Conservation (phyloP, 2,888 invertebrate genomes). For the Sphecodes monilicornis region DNA sequence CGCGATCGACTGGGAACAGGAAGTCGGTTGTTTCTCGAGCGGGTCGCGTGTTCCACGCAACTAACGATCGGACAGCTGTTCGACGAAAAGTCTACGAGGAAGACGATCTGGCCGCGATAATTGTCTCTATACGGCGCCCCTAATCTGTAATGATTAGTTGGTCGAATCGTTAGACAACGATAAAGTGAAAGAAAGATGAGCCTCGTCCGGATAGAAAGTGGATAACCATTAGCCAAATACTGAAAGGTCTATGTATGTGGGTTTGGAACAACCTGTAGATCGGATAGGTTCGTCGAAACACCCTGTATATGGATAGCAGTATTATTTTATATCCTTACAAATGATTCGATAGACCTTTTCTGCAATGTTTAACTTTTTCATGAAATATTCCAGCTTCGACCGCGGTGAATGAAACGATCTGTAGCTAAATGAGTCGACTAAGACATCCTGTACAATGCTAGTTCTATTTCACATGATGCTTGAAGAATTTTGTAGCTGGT, state of each 20-base stretch:
- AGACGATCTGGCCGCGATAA: not conserved
- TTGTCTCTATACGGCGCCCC: not conserved
- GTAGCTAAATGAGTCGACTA: not conserved
- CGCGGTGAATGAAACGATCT: not conserved
- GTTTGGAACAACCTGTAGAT: not conserved
- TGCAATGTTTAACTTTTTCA: not conserved
- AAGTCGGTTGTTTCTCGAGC: constrained; percentile 17
- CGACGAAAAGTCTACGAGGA: not conserved
- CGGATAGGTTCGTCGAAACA: not conserved
- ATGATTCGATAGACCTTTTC: not conserved
- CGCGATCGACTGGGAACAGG: constrained; percentile 38
- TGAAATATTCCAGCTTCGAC: not conserved
- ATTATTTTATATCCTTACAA: not conserved
- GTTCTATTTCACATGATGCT: not conserved
- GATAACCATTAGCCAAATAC: not conserved
- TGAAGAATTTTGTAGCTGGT: not conserved
- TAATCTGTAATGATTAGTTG: not conserved
- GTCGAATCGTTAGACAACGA: not conserved
- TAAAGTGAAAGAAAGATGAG: not conserved
- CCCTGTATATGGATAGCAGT: not conserved
- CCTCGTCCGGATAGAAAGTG: not conserved
- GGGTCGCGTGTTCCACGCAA: not conserved
- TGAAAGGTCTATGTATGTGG: not conserved
- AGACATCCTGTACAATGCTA: not conserved
- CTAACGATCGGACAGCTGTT: not conserved